A percentile compares a stretch with the other conserved stretches of the same genome.
Evolutionary conservation across 2,113 vertebrate genomes (phyloP).

Genomic region (Salminus brasiliensis): DNA sequence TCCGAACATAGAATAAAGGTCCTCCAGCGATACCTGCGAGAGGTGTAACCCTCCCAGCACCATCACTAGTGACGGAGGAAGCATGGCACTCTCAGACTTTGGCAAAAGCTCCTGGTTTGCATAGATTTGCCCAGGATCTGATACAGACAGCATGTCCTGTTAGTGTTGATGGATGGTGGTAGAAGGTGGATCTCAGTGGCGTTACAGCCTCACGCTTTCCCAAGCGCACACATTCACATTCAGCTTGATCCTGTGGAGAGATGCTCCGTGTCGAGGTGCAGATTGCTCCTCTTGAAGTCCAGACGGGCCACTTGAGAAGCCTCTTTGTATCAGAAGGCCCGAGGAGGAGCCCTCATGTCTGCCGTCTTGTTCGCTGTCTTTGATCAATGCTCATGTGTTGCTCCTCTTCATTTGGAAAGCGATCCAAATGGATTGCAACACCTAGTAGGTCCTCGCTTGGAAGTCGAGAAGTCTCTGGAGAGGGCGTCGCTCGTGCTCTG

Average conservation of each 20-base stretch:
- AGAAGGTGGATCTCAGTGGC: not conserved
- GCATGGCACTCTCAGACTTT: no score
- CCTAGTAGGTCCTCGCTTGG: not conserved
- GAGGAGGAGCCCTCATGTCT: not conserved
- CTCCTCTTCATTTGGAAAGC: not conserved
- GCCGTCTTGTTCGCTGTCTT: not conserved
- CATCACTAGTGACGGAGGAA: no score
- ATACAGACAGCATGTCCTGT: no score
- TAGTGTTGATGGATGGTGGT: no score
- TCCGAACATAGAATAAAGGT: no score
- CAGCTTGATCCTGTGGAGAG: not conserved
- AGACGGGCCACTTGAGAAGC: not conserved
- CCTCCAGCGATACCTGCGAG: no score
- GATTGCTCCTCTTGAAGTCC: slow-evolving; percentile 1
- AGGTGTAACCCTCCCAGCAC: no score
- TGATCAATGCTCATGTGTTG: not conserved
- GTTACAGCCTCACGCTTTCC: not conserved
- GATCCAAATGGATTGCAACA: not conserved
- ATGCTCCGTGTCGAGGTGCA: not conserved
- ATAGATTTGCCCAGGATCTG: no score
- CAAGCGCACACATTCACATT: not conserved
- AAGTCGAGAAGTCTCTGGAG: not conserved
- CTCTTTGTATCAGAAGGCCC: not conserved
- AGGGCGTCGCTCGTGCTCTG: no score
- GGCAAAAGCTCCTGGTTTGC: no score